These are phyloP conservation scores for Drosophila longiperda DNA, from an alignment of 2,888 invertebrate genomes.

Conservation along the genomic window DNA sequence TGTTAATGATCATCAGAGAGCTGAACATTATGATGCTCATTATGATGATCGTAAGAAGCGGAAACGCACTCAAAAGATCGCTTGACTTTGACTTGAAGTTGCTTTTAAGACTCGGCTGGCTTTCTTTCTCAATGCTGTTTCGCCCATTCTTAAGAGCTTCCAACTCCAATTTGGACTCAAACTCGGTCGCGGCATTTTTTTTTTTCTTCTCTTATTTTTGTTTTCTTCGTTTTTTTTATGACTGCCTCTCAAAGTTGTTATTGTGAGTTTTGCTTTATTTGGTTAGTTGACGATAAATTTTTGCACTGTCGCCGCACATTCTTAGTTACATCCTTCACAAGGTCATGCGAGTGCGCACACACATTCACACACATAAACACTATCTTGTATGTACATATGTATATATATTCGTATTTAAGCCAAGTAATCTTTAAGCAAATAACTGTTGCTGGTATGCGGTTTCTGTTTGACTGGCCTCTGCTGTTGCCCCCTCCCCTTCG, in stretches of 20 bases:
- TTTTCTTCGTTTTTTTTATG: slow-evolving; percentile 19
- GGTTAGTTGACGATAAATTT: slow-evolving; percentile 72
- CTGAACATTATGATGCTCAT: slow-evolving; percentile 7
- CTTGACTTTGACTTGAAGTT: slow-evolving; percentile 61
- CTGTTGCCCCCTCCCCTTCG: neutral
- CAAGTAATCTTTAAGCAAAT: slow-evolving; percentile 75
- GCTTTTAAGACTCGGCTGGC: slow-evolving; percentile 70
- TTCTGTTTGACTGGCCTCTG: slow-evolving; percentile 61
- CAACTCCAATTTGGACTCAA: slow-evolving; percentile 59
- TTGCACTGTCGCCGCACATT: slow-evolving; percentile 64
- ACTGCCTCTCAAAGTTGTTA: slow-evolving; percentile 28
- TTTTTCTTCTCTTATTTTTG: slow-evolving; percentile 29
- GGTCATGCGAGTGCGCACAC: slow-evolving; percentile 66
- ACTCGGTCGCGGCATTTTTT: slow-evolving; percentile 50
- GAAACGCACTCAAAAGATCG: slow-evolving; percentile 72
- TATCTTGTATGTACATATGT: neutral
- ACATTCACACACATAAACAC: slow-evolving; percentile 16
- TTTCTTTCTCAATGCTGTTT: slow-evolving; percentile 78
- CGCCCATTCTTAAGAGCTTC: slow-evolving; percentile 75
- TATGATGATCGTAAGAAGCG: slow-evolving; percentile 57
- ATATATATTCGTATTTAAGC: slow-evolving; percentile 56
- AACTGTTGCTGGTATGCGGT: slow-evolving; percentile 71
- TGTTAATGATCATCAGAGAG: slow-evolving; percentile 24
- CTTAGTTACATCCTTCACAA: slow-evolving; percentile 81
- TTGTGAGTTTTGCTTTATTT: slow-evolving; percentile 71